Conservation (phyloP, 2,888 invertebrate species). For the Sicus ferrugineus region DNA sequence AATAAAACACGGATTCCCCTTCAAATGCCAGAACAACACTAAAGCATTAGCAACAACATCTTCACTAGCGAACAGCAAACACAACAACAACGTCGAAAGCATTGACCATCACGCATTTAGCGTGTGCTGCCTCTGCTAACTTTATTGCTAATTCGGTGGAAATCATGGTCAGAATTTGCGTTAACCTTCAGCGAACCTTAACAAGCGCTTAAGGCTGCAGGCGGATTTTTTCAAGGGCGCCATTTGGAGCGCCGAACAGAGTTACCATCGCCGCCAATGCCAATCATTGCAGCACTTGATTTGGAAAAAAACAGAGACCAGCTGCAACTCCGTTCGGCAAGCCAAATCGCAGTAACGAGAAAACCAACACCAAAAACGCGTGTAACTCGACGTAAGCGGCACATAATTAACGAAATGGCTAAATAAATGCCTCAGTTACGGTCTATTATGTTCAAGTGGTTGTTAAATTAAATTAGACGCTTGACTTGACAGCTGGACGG, state of each 20-base stretch:
- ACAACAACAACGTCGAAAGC: background rate
- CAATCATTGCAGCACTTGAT: background rate
- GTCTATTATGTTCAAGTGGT: slow-evolving; percentile 32
- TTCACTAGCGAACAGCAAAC: too few relatives aligned
- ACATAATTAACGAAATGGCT: background rate
- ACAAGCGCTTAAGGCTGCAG: background rate
- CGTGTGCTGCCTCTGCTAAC: background rate
- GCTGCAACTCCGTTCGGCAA: too few relatives aligned
- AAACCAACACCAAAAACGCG: background rate
- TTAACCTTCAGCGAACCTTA: slow-evolving; percentile 1
- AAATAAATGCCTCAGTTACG: background rate
- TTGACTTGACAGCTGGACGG: slow-evolving; percentile 17
- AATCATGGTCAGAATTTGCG: slow-evolving; percentile 15
- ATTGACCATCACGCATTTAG: background rate
- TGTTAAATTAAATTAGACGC: slow-evolving; percentile 33
- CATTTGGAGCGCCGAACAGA: slow-evolving; percentile 14
- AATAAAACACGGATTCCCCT: too few relatives aligned
- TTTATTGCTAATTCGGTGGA: slow-evolving; percentile 13
- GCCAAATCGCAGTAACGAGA: background rate
- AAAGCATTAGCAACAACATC: background rate
- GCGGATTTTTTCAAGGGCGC: slow-evolving; percentile 11
- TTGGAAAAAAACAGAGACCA: background rate
- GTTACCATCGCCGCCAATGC: slow-evolving; percentile 12
- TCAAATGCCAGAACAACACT: background rate
- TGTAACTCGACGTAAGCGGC: background rate